Base-by-base conservation (phyloP, 2,888 invertebrate species). In the Apodemia hepburni region DNA sequence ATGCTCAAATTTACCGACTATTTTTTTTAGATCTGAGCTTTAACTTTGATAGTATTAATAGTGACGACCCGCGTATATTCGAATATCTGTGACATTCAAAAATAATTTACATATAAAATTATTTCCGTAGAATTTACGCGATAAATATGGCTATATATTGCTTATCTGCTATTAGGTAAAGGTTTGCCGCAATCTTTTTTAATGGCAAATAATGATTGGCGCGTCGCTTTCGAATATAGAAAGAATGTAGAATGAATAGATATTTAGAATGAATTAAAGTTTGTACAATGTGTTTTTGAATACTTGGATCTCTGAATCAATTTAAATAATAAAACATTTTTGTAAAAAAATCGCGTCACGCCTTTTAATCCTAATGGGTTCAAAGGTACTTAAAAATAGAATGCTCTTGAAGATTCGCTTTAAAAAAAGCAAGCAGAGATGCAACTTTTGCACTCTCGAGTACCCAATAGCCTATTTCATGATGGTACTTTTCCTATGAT, bases 141-240 rank as follows among this genome's bases (percentile, higher is more conserved):
- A 72, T 72, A 74, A 75, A 69, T 69, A 68, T 71, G 77, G 78
- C 79, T 84, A 82, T 82, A 79, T 79, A 73, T 65, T 64, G 70
- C 68, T 69, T 76, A 75, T 79, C 58, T 77, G 75, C 72, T 73
- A 72, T 65, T 72, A 72, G 68, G 70, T 65, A 69, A 73, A 74
- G 75, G 79, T 79, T 75, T 78, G 78, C 79, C 74, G 74, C 73
- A 78, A 80, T 78, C 80, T 81, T 80, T 77, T 76, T 80, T 79
- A 75, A 74, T 76, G 71, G 72, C 70, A 67, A 71, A 65, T 71
- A 69, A 65, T 68, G 54, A 72, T 77, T 74, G 78, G 81, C 79
- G 82, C 79, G 77, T 85, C 84, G 84, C 76, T 74, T 64, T 62
- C 33, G 22, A 65, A 61, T 61, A 17, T 33, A 17, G 42, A 61